A percentile compares a stretch with the other conserved stretches of the same genome.
Evolutionary conservation across 2,888 invertebrate species (phyloP).

Genomic region (Cloeon dipterum): DNA sequence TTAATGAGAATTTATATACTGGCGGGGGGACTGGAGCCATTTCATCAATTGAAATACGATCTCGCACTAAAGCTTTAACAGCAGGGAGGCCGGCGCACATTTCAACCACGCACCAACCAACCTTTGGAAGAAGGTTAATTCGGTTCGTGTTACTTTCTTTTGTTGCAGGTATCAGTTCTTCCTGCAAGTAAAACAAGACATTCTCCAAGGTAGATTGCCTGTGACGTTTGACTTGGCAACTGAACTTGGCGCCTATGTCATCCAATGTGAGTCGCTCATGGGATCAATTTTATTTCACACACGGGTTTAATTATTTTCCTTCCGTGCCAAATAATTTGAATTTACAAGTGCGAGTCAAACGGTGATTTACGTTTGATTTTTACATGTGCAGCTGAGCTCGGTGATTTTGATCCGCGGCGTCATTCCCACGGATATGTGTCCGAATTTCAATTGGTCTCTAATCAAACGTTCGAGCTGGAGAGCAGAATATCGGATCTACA

Average conservation of each 20-base stretch:
- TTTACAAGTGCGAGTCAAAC: too few relatives aligned
- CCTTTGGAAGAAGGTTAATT: neutral
- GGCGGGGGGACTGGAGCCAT: too few relatives aligned
- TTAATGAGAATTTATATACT: too few relatives aligned
- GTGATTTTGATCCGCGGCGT: conserved; percentile 75
- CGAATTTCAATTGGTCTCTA: conserved; percentile 79
- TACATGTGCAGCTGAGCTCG: conserved; percentile 63
- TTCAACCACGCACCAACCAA: neutral
- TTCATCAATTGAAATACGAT: too few relatives aligned
- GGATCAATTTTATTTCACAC: conserved; percentile 1
- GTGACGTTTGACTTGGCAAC: conserved; percentile 77
- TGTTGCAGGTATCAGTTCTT: conserved; percentile 80
- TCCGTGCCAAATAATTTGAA: conserved; percentile 4
- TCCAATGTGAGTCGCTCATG: conserved; percentile 61
- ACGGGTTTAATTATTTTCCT: neutral
- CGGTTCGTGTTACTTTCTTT: conserved; percentile 6
- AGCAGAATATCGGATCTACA: conserved; percentile 69
- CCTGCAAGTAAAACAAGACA: conserved; percentile 89
- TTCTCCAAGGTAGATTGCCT: conserved; percentile 78
- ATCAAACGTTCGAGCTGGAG: conserved; percentile 81
- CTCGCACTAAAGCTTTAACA: too few relatives aligned
- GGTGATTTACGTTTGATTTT: conserved; percentile 5
- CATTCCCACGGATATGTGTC: conserved; percentile 81
- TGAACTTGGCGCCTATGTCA: conserved; percentile 75
- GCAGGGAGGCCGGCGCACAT: too few relatives aligned